Evolutionary conservation across 2,797 vertebrate genomes (phyloP).

Genomic region (Poecilia gillii): DNA sequence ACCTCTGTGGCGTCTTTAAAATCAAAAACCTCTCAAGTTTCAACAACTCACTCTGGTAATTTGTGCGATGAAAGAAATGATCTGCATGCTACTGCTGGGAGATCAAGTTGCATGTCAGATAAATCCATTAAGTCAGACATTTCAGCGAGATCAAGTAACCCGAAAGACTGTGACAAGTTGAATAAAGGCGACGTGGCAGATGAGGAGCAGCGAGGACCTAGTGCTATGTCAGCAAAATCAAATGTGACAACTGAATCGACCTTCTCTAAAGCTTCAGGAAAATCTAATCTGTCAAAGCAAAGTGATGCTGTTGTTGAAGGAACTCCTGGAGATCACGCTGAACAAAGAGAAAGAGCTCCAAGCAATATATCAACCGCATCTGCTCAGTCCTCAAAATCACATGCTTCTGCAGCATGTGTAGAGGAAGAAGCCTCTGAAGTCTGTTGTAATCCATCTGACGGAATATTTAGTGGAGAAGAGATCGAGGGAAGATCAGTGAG

Average conservation of each 20-base stretch:
- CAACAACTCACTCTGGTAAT: background rate
- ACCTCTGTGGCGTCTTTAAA: constrained; percentile 44
- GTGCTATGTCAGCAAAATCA: constrained; percentile 55
- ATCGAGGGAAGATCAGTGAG: constrained; percentile 43
- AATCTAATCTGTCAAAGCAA: constrained; percentile 27
- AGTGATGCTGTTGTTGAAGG: constrained; percentile 30
- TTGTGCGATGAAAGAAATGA: constrained; percentile 12
- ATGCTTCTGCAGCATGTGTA: constrained; percentile 38
- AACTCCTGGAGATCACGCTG: background rate
- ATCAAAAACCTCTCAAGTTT: constrained; percentile 36
- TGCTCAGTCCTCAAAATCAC: constrained; percentile 54
- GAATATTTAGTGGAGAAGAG: constrained; percentile 18
- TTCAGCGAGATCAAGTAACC: constrained; percentile 33
- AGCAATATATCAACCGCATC: constrained; percentile 52
- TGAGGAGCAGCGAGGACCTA: constrained; percentile 36
- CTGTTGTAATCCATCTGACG: constrained; percentile 18
- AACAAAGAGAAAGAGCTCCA: constrained; percentile 35
- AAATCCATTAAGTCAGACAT: constrained; percentile 39
- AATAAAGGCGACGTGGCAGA: background rate
- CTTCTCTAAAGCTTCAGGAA: constrained; percentile 54
- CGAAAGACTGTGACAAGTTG: constrained; percentile 8
- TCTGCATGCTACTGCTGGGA: constrained; percentile 13
- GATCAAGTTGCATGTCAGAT: constrained; percentile 42
- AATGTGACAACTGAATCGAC: constrained; percentile 41
- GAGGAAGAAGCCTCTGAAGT: constrained; percentile 37